A percentile compares a stretch with the other conserved stretches of the same genome.
phyloP scores from a whole-genome alignment of 2,888 invertebrate species.

The Lasioglossum leucozonium region DNA sequence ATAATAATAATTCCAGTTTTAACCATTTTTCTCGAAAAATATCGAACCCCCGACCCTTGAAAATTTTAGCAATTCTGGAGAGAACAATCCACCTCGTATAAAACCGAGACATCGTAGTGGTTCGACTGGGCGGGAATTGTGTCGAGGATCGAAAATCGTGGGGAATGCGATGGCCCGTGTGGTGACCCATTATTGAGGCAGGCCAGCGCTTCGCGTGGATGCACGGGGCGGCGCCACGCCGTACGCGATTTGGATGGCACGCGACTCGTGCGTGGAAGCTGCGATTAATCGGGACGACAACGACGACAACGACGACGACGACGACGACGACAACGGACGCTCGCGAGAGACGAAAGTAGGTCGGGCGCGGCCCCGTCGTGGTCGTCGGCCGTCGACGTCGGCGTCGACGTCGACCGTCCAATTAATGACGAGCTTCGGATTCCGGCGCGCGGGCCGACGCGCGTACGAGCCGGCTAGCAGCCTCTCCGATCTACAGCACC shows the following conservation, averaged over 20 bases:
- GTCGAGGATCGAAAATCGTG: not conserved
- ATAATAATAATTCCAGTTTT: too few relatives aligned
- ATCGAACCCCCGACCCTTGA: not conserved
- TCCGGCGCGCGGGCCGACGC: conserved; percentile 42
- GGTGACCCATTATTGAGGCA: not conserved
- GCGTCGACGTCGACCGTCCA: conserved; percentile 39
- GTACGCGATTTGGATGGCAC: conserved; percentile 27
- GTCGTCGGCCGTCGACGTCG: conserved; percentile 22
- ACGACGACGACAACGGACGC: conserved; percentile 7
- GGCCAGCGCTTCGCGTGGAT: not conserved
- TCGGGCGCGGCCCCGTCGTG: conserved; percentile 13
- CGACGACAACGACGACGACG: conserved; percentile 2
- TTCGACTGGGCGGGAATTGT: too few relatives aligned
- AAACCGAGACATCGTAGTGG: too few relatives aligned
- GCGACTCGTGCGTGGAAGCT: conserved; percentile 26
- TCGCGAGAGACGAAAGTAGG: conserved; percentile 44
- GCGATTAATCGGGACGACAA: conserved; percentile 26
- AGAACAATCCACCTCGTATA: too few relatives aligned
- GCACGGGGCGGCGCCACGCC: not conserved
- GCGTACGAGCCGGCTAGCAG: not conserved
- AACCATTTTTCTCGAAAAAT: not conserved
- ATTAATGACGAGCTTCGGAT: conserved; percentile 67
- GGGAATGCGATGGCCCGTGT: not conserved
- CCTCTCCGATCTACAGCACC: not conserved
- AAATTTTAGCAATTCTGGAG: not conserved